These are phyloP conservation scores for Nomada flava DNA, from an alignment of 2,888 invertebrate genomes.

Conservation along the genomic window DNA sequence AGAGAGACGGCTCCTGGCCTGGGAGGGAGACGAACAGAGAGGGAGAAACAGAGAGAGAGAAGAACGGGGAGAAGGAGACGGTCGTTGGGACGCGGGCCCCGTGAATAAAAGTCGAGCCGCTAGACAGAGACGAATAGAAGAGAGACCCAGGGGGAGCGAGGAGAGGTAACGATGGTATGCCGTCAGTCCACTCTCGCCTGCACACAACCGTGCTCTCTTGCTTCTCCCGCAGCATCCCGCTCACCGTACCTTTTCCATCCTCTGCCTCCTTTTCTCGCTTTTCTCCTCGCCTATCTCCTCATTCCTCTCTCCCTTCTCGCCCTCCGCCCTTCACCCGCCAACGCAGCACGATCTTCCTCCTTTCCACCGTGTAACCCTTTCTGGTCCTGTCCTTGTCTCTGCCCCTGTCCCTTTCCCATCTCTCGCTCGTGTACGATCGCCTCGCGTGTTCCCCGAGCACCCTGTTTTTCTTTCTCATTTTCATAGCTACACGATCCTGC, in stretches of 20 bases:
- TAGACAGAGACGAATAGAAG: conserved; percentile 45
- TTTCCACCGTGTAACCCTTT: neutral
- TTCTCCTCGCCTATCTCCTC: neutral
- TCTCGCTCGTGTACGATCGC: neutral
- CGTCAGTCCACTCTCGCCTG: conserved; percentile 84
- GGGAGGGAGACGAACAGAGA: conserved; percentile 4
- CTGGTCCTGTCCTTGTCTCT: too few relatives aligned
- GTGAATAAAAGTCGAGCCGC: conserved; percentile 80
- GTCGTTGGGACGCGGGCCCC: conserved; percentile 66
- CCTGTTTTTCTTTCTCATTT: conserved; percentile 42
- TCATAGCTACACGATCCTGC: conserved; percentile 25
- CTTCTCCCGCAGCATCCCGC: conserved; percentile 73
- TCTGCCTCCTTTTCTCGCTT: conserved; percentile 8
- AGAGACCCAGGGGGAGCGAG: conserved; percentile 16
- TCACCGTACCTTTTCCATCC: conserved; percentile 34
- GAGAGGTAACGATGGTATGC: conserved; percentile 81
- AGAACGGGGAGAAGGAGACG: conserved; percentile 7
- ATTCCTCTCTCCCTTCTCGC: neutral
- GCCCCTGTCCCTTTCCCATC: conserved; percentile 2
- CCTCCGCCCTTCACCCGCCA: neutral
- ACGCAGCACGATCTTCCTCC: conserved; percentile 8
- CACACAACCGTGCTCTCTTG: conserved; percentile 52
- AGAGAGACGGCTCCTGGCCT: neutral
- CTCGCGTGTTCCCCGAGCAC: conserved; percentile 30
- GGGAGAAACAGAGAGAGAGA: conserved; percentile 22